Conservation (phyloP, 2,113 vertebrate genomes). For the Chlorodrepanis virens region DNA sequence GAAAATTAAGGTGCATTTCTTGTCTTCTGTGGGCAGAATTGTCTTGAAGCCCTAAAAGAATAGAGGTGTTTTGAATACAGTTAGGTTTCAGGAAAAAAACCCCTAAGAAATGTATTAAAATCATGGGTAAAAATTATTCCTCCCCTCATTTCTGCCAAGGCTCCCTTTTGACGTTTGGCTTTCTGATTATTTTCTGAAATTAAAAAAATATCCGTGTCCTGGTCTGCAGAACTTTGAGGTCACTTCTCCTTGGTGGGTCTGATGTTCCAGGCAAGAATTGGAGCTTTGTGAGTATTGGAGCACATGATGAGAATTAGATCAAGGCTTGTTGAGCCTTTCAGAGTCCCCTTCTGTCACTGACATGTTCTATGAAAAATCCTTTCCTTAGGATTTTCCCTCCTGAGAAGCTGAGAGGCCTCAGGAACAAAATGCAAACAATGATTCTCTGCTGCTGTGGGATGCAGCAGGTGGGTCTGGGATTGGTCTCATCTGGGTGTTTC, state of each 20-base stretch:
- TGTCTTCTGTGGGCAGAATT: not conserved
- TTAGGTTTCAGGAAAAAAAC: too few relatives aligned
- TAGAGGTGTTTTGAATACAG: not conserved
- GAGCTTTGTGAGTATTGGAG: not conserved
- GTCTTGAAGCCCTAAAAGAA: not conserved
- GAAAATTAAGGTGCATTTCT: not conserved
- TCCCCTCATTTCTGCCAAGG: not conserved
- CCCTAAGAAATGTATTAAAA: not conserved
- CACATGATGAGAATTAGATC: not conserved
- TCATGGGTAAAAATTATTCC: not conserved
- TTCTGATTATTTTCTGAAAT: not conserved
- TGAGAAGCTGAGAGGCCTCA: too few relatives aligned
- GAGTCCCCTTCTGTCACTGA: not conserved
- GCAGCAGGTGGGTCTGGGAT: too few relatives aligned
- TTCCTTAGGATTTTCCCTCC: too few relatives aligned
- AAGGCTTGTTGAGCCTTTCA: not conserved
- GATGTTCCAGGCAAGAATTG: not conserved
- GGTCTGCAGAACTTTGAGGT: not conserved
- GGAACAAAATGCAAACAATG: too few relatives aligned
- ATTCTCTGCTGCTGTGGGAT: too few relatives aligned
- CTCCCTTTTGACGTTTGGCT: not conserved
- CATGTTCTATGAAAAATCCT: too few relatives aligned
- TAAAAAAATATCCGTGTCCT: not conserved
- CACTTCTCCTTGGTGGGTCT: not conserved
- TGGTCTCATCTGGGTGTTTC: too few relatives aligned